Percentiles rank a stretch among this genome's conserved stretches.
Conservation (phyloP, 1,140 invertebrate genomes). For the Drosophila azteca region DNA sequence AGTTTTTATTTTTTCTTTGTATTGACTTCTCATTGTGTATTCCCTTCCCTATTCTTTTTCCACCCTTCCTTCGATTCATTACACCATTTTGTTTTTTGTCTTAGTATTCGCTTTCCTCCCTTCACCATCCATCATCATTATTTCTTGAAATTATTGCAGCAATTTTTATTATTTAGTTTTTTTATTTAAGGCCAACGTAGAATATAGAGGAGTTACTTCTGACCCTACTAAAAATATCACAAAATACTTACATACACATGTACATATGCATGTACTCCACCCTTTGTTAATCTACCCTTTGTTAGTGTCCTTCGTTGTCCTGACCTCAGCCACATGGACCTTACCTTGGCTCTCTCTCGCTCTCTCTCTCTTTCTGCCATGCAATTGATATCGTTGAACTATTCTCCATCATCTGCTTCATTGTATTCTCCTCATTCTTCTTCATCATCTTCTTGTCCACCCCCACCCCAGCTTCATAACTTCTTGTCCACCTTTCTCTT, state of each 20-base stretch:
- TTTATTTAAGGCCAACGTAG: too few relatives aligned
- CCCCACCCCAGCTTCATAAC: too few relatives aligned
- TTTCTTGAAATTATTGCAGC: too few relatives aligned
- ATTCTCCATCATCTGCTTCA: not conserved
- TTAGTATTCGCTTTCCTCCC: not conserved
- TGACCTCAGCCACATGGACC: slow-evolving; percentile 36
- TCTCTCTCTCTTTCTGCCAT: not conserved
- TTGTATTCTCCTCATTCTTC: not conserved
- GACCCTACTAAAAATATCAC: slow-evolving; percentile 44
- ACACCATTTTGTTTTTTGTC: too few relatives aligned
- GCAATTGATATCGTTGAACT: slow-evolving; percentile 50
- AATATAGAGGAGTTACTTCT: slow-evolving; percentile 28
- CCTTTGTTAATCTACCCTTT: too few relatives aligned
- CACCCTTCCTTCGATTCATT: not conserved
- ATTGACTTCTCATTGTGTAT: slow-evolving; percentile 10
- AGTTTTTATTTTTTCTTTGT: slow-evolving; percentile 19
- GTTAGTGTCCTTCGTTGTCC: slow-evolving; percentile 20
- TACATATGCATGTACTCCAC: too few relatives aligned
- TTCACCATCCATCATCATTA: too few relatives aligned
- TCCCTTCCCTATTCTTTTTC: not conserved
- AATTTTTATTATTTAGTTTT: too few relatives aligned
- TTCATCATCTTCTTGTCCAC: not conserved
- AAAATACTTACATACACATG: too few relatives aligned
- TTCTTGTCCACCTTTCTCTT: too few relatives aligned
- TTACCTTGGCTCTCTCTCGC: not conserved